These are phyloP conservation scores for Zoroaster sp. DNA, from an alignment of 53 echinoderm and acorn worm genomes.

Conservation along the genomic window DNA sequence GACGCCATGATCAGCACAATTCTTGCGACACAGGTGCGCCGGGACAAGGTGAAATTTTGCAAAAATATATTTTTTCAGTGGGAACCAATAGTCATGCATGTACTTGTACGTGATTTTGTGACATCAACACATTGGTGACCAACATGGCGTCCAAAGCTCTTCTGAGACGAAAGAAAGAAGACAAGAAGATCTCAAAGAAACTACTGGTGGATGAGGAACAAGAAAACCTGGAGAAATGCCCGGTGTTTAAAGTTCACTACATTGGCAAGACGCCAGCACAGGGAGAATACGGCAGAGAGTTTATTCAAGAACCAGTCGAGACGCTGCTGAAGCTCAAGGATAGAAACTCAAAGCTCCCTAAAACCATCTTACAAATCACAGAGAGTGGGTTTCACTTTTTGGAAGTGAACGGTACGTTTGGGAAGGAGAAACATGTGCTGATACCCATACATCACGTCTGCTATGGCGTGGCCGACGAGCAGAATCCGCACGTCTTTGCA, in stretches of 20 bases:
- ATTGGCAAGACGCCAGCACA: conserved; percentile 90
- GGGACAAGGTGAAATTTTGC: not conserved
- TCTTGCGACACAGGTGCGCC: conserved; percentile 1
- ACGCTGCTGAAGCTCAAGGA: conserved; percentile 79
- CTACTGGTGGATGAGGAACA: not conserved
- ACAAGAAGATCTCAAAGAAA: conserved; percentile 38
- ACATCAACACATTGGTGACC: not conserved
- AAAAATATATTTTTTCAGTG: too few relatives aligned
- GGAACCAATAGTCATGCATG: not conserved
- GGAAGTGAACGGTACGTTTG: conserved; percentile 92
- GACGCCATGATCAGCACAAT: conserved; percentile 6
- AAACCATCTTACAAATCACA: conserved; percentile 79
- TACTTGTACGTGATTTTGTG: not conserved
- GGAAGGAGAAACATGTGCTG: conserved; percentile 95
- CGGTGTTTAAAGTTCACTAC: conserved; percentile 90
- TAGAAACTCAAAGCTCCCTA: conserved; percentile 65
- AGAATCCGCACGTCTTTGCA: conserved; percentile 90
- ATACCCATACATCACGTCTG: conserved; percentile 97
- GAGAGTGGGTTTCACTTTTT: conserved; percentile 94
- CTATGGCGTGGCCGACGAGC: conserved; percentile 95
- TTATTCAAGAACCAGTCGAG: conserved; percentile 92
- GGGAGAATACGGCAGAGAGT: conserved; percentile 95
- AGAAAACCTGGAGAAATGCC: conserved; percentile 67
- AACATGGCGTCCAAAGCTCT: conserved; percentile 66
- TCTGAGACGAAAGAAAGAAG: conserved; percentile 59